Evolutionary conservation across 2,113 vertebrate genomes (phyloP), one percentile per base, ranked within the genome.

Genomic region (Carollia perspicillata): DNA sequence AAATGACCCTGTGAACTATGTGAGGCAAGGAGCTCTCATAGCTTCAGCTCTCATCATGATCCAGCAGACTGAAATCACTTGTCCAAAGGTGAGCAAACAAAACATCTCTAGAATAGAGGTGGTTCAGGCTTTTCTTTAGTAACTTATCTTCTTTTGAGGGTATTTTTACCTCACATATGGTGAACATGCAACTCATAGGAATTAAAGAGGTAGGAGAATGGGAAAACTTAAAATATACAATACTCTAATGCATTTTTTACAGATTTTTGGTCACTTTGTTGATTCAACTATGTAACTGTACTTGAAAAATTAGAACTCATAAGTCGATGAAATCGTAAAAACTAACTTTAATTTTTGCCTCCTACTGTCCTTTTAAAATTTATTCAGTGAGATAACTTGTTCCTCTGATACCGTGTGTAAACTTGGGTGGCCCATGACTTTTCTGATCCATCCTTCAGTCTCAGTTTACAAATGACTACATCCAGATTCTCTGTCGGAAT

Each of bases 1-100:
- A 97, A 99, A 99, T 4, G 99, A 99, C 97, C 99, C 99, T 0
- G 99, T 99, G 91, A 99, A 99, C 98, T 99, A 99, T 0, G 99
- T 99, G 87, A 98, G 99, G 97, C 99, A 99, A 95, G 99, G 99
- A 17, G 99, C 99, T 37, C 99, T 99, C 86, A 99, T 99, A 93
- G 98, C 99, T 18, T 99, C 99, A 3, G 99, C 99, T 69, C 99
- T 99, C 95, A 99, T 99, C 98, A 99, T 99, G 99, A 99, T 99
- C 98, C 99, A 99, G 91, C 99, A 99, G 98, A 99, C 99, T 1
- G 99, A 99, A 96, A 98, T 99, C 96, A 99, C 99, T 89, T 99
- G 99, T 98, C 99, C 99, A 85, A 99, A 99, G 99, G 99, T 99
- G 97, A 97, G 98, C 20, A 22, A 22, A 49, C n/a, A 68, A 14